These are phyloP conservation scores for Gryon sp. DNA, from an alignment of 1,140 invertebrate genomes.

Conservation along the genomic window DNA sequence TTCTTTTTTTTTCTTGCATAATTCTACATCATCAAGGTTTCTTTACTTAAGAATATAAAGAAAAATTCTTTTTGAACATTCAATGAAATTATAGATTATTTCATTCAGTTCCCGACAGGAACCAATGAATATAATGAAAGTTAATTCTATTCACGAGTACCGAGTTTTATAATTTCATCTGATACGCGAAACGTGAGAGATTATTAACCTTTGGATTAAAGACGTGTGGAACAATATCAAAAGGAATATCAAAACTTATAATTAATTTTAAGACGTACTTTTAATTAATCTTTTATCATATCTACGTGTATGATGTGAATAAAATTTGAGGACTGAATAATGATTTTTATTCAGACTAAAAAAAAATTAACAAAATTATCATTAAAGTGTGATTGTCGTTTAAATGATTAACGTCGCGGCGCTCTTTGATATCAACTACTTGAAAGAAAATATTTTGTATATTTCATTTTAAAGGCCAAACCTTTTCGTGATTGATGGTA, in stretches of 20 bases:
- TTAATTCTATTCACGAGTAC: slow-evolving; percentile 7
- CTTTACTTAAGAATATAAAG: background rate
- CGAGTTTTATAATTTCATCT: slow-evolving; percentile 19
- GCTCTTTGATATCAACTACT: slow-evolving; percentile 36
- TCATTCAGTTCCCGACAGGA: slow-evolving; percentile 4
- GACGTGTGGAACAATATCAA: background rate
- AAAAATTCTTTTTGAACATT: slow-evolving; percentile 22
- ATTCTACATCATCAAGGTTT: background rate
- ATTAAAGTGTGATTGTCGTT: slow-evolving; percentile 7
- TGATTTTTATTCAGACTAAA: background rate
- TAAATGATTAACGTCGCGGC: slow-evolving; percentile 14
- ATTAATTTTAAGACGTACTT: slow-evolving; percentile 14
- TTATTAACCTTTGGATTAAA: slow-evolving; percentile 13
- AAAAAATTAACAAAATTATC: slow-evolving; percentile 20
- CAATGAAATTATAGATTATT: background rate
- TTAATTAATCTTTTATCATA: slow-evolving; percentile 8
- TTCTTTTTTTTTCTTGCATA: too few species aligned
- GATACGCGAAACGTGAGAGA: background rate
- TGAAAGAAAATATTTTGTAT: slow-evolving; percentile 13
- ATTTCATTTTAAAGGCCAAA: slow-evolving; percentile 12
- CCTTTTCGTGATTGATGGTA: slow-evolving; percentile 7
- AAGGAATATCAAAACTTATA: background rate
- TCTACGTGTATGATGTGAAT: background rate
- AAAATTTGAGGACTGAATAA: too few species aligned
- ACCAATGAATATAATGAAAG: slow-evolving; percentile 27